A percentile compares a stretch with the other conserved stretches of the same genome.
Evolutionary conservation across 1,140 invertebrate genomes (phyloP).

Genomic region (Steinernema khuongi): DNA sequence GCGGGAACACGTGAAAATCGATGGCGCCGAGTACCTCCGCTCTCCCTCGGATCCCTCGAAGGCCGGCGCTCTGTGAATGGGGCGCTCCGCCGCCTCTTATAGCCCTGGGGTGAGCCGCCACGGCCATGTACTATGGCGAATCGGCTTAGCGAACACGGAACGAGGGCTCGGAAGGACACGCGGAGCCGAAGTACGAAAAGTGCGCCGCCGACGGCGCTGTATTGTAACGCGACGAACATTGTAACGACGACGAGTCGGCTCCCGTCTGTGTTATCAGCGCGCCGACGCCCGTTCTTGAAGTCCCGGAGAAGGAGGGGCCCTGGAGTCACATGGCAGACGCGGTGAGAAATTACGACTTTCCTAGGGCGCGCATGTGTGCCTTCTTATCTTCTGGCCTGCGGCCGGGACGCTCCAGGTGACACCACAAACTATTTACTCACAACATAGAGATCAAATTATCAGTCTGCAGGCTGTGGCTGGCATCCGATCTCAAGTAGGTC

Average conservation of each 20-base stretch:
- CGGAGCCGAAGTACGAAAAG: neutral
- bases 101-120: too few species aligned
- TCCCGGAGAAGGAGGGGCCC: neutral
- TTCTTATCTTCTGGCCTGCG: neutral
- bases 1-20: too few species aligned
- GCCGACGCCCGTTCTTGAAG: neutral
- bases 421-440: conserved; percentile 4
- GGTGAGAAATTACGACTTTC: conserved; percentile 12
- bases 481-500: too few species aligned
- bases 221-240: too few species aligned
- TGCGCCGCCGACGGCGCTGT: too few species aligned
- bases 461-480: too few species aligned
- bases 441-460: neutral
- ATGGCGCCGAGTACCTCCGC: too few species aligned
- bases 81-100: too few species aligned
- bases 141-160: neutral
- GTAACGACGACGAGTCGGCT: neutral
- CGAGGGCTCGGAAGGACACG: neutral
- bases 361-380: neutral
- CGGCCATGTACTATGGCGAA: too few species aligned
- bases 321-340: neutral
- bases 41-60: too few species aligned
- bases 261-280: neutral
- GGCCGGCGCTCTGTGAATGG: too few species aligned
- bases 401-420: neutral